phyloP scores from a whole-genome alignment of 2,888 invertebrate genomes.

The Iphiclides podalirius region DNA sequence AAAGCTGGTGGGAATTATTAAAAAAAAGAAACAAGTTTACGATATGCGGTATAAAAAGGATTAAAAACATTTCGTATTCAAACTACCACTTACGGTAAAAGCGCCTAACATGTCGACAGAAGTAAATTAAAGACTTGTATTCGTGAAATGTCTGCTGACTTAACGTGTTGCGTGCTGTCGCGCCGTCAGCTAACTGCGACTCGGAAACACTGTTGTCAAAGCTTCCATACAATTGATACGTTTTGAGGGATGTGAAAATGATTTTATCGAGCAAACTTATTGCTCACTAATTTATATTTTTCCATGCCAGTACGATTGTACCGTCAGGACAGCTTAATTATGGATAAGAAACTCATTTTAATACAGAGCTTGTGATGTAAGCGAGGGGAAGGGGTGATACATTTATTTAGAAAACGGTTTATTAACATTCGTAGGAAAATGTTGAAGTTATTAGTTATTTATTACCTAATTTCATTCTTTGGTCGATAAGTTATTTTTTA shows the following conservation, averaged over 20 bases:
- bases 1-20: background rate
- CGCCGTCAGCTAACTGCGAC: background rate
- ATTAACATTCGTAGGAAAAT: too few relatives aligned
- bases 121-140: background rate
- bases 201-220: background rate
- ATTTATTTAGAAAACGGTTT: too few relatives aligned
- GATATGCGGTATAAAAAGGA: background rate
- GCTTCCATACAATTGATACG: slow-evolving; percentile 6
- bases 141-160: background rate
- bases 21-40: background rate
- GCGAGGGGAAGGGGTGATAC: too few relatives aligned
- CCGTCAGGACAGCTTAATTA: too few relatives aligned
- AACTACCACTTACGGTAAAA: background rate
- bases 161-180: background rate
- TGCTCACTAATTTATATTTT: too few relatives aligned
- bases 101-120: background rate
- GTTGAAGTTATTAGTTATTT: too few relatives aligned
- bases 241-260: background rate
- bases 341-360: too few relatives aligned
- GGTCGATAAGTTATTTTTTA: too few relatives aligned
- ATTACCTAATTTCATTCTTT: too few relatives aligned
- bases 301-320: too few relatives aligned
- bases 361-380: too few relatives aligned
- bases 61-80: background rate
- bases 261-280: too few relatives aligned